Evolutionary conservation across 2,797 vertebrate genomes (phyloP), one percentile per base, ranked within the genome.

Genomic region (Cetoscarus ocellatus): DNA sequence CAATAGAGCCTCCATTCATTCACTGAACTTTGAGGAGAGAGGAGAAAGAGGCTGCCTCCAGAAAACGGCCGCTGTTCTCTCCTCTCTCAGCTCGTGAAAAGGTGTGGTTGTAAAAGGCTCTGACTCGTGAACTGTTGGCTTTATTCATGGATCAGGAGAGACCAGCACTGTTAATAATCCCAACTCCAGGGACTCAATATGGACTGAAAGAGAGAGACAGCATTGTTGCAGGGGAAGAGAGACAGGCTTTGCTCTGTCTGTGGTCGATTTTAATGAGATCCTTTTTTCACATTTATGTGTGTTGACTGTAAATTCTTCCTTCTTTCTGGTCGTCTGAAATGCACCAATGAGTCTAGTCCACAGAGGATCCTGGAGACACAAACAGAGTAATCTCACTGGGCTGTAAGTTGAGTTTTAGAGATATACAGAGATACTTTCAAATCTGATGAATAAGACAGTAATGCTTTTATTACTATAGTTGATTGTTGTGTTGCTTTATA

Each of bases 1-100:
- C 83, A 88, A 93, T 90, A 93, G 91, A 92, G 80, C 73, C 62
- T 78, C 71, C 87, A 92, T 94, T 94, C 92, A 93, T 92, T 79
- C 83, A 70, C 39, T 35, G 67, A 53, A 62, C 27, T 7, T 14
- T 51, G 14, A 68, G 74, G 68, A 27, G 75, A 65, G 18, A 80
- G 79, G 82, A 77, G 80, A 75, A 44, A 55, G 60, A 82, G 86
- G 67, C 77, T 63, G 44, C 62, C 45, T 63, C 67, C 42, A 63
- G 61, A 63, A 27, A 66, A 82, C 44, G 56, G 69, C 80, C 57
- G 59, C 84, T 73, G 76, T 77, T 82, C 66, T 77, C 72, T 27
- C 27, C 27, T 27, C 27, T 27, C 69, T 61, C 67, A 80, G 15
- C 64, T 64, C 7, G 52, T 87, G 82, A 86, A 82, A 70, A 88